Base-by-base conservation (phyloP, 1,140 invertebrate species). In the Sinonovacula constricta region DNA sequence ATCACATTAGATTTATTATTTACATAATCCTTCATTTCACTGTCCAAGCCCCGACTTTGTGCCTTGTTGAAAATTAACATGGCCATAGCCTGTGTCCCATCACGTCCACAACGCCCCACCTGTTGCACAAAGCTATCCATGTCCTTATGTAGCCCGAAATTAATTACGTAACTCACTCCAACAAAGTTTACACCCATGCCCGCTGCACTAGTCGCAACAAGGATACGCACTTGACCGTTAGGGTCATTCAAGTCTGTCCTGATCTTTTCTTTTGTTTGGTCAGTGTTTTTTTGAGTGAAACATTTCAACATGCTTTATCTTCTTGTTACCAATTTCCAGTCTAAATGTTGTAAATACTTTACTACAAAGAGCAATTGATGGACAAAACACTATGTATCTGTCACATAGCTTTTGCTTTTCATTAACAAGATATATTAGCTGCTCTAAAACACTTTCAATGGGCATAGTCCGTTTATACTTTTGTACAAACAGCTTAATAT, bases 231-330 rank as follows among this genome's bases (percentile, higher is more conserved):
- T 26, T 7, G 31, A 3, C 57, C 15, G 7, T 60, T 30, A 45
- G 18, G n/a, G 2, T 49, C 33, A 45, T 22, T 34, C 81, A 82
- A 76, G 45, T 82, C 71, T 28, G 56, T 24, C 49, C 62, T 53
- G 5, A 82, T 76, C 22, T 80, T 22, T 39, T 70, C 59, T 59
- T 82, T 80, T 26, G 77, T 68, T 26, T 39, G 26, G 4, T 82
- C 81, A 18, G 33, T 28, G 63, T 71, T 82, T 22, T n/a, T 71
- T 77, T 22, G 71, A 77, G 28, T 82, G 81, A 33, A 54, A 26
- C 57, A 60, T 60, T 60, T 60, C 15, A 10, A 60, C 7, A 30
- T 26, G 7, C 7, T 31, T 3, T 3, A 60, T 60, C 5, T 28
- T 30, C 15, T n/a, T n/a, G n/a, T 28, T 30, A 60, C 28, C 15